phyloP scores from a whole-genome alignment of 2,113 vertebrate species.

The Oostethus manadensis region DNA sequence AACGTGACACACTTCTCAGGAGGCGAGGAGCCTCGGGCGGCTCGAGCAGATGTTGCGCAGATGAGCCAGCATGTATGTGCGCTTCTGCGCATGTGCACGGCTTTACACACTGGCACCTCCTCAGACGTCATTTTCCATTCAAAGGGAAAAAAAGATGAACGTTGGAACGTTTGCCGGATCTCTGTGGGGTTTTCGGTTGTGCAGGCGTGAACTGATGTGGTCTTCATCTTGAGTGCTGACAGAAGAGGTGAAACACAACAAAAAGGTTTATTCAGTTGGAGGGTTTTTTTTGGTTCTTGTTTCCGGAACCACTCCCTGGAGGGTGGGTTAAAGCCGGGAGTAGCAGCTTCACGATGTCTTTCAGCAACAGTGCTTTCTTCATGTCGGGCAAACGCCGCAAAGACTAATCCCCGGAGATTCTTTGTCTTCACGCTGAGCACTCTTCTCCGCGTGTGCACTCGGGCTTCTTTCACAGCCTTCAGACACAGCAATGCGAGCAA shows the following conservation, averaged over 20 bases:
- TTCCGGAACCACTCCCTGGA: conserved; percentile 11
- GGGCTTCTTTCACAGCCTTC: too few species aligned
- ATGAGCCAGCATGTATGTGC: conserved; percentile 37
- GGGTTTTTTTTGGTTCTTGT: neutral
- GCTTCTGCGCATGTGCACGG: conserved; percentile 16
- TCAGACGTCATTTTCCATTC: conserved; percentile 43
- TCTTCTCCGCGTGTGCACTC: conserved; percentile 26
- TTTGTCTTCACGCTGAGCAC: conserved; percentile 25
- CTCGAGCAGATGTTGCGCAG: conserved; percentile 66
- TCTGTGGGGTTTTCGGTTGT: conserved; percentile 28
- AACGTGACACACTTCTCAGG: conserved; percentile 72
- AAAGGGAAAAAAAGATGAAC: conserved; percentile 19
- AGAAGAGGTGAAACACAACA: conserved; percentile 23
- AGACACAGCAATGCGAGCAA: too few species aligned
- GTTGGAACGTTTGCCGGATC: conserved; percentile 2
- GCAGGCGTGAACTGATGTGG: conserved; percentile 26
- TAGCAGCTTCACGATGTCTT: conserved; percentile 1
- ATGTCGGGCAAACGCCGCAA: conserved; percentile 21
- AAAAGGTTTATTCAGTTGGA: conserved; percentile 10
- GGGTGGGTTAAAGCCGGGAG: conserved; percentile 12
- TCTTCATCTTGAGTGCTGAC: conserved; percentile 9
- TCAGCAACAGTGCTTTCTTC: conserved; percentile 23
- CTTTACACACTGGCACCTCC: conserved; percentile 15
- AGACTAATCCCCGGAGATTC: conserved; percentile 9
- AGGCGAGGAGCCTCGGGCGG: conserved; percentile 63